Evolutionary conservation across 2,888 invertebrate species (phyloP), one percentile per base, ranked within the genome.

Genomic region (Panzeria rudis): DNA sequence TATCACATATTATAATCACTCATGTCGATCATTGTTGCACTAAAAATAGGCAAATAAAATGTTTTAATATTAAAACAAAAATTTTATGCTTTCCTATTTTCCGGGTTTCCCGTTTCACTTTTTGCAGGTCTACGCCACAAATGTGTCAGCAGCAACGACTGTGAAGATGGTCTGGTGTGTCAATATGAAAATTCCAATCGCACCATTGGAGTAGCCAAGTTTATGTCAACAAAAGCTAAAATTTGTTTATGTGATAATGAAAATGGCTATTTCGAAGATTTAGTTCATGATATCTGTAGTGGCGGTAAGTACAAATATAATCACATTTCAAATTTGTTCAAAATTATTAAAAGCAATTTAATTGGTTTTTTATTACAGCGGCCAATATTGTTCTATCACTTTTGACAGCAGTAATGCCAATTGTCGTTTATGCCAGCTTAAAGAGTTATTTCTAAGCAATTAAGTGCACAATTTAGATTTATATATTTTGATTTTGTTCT

Each of bases 101-200:
- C 41, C 0, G 44, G 32, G 35, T 38, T 50, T 38, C 13, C 25
- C 11, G 23, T 29, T 38, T 56, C 4, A 17, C 17, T 66, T 54
- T 69, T 59, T 72, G 4, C 73, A 92, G 92, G 92, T 8, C 87
- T 92, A n/a, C 91, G 92, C 8, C 95, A 95, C 89, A 92, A 93
- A 0, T 96, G 96, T 91, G 92, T 92, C 23, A 94, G 93, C 88
- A 93, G 94, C 87, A 93, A 94, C 72, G 95, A 96, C 72, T 96
- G 96, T 87, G 94, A 94, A 88, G 94, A 95, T 32, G 95, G 94
- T 0, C 93, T 95, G 71, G 93, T 94, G 76, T 96, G 95, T 89
- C 93, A 93, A 41, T 89, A 92, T 1, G 94, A 94, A 0, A 94
- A 94, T 91, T 92, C 93, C 61, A 95, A 94, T 0, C 89, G 91